phyloP scores from a whole-genome alignment of 1,140 invertebrate species.

The Drosophila ogumai region DNA sequence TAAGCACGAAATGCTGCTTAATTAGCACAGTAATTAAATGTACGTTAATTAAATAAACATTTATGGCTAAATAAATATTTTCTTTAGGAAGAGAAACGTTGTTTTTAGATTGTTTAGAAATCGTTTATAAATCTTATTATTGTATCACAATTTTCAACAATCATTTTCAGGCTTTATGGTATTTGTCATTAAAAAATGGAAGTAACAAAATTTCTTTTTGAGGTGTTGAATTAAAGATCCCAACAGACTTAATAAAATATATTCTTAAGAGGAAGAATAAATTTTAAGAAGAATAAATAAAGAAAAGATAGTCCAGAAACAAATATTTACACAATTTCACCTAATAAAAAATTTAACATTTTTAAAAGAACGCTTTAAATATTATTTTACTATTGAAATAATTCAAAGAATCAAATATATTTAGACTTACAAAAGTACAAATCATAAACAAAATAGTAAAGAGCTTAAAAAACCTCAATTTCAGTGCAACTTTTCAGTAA shows the following conservation, averaged over 20 bases:
- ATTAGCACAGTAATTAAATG: slow-evolving; percentile 5
- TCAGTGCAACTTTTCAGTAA: not conserved
- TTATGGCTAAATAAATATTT: not conserved
- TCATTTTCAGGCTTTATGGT: not conserved
- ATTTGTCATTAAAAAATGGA: not conserved
- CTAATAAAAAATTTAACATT: not conserved
- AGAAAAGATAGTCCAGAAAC: not conserved
- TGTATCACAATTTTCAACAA: not conserved
- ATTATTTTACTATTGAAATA: not conserved
- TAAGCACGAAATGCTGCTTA: not conserved
- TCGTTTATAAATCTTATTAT: not conserved
- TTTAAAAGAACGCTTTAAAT: not conserved
- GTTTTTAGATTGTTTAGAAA: not conserved
- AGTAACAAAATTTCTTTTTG: not conserved
- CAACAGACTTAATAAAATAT: not conserved
- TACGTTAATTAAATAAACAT: slow-evolving; percentile 10
- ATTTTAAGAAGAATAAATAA: not conserved
- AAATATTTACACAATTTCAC: not conserved
- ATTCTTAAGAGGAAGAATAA: not conserved
- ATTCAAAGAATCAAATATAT: not conserved
- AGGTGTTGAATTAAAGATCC: not conserved
- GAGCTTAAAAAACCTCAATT: not conserved
- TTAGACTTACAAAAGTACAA: not conserved
- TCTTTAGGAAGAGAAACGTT: no score
- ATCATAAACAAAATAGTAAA: not conserved